Evolutionary conservation across 35 echinoderm and acorn worm genomes (phyloP).

Genomic region (Apostichopus japonicus): DNA sequence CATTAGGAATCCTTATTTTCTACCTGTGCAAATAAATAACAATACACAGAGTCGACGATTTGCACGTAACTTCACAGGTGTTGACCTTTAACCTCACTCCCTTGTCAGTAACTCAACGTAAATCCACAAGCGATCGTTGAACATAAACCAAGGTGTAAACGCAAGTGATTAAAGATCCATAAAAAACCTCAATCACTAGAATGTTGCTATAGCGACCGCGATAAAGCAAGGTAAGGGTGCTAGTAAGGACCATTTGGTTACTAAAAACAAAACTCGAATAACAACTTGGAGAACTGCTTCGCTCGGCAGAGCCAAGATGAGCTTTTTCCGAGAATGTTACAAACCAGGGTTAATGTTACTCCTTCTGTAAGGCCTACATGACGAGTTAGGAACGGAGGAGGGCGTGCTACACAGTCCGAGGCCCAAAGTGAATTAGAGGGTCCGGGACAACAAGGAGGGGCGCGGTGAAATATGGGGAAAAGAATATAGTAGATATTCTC

Average conservation of each 20-base stretch:
- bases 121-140: background rate
- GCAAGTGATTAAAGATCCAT: background rate
- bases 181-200: background rate
- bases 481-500: too few species aligned
- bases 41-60: background rate
- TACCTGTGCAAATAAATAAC: background rate
- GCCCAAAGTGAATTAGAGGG: too few species aligned
- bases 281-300: too few species aligned
- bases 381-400: too few species aligned
- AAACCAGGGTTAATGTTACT: too few species aligned
- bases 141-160: background rate
- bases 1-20: background rate
- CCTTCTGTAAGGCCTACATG: too few species aligned
- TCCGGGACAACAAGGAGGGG: too few species aligned
- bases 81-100: background rate
- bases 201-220: background rate
- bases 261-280: too few species aligned
- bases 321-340: too few species aligned
- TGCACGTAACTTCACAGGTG: background rate
- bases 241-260: background rate
- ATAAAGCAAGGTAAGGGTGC: background rate
- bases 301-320: too few species aligned
- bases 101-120: background rate
- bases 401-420: too few species aligned
- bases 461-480: too few species aligned